Base-by-base conservation (phyloP, 1,140 invertebrate genomes). In the Zeugodacus cucurbitae region DNA sequence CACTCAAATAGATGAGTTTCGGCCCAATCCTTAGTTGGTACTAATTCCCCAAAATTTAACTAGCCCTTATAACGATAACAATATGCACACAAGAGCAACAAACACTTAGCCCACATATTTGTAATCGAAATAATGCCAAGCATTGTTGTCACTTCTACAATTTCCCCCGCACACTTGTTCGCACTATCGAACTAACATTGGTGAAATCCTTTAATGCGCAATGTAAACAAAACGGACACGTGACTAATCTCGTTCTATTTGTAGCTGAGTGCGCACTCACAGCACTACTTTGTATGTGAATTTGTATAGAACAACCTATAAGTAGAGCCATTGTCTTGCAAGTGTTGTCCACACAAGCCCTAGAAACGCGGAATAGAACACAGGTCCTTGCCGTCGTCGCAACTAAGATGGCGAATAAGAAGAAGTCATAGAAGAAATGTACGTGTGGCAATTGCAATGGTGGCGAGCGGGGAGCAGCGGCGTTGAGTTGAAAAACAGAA, bases 161-260 rank as follows among this genome's bases (percentile, higher is more conserved):
- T 82, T 82, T 37, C 58, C 58, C 58, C 26, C n/a, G n/a, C 17
- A 62, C n/a, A n/a, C n/a, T 82, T 37, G 26, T 48, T 82, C 41
- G 74, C 74, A 62, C 58, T 26, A 62, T 26, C 58, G 58, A 22
- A 62, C n/a, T 48, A 29, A 54, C 74, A 37, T 74, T 82, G n/a
- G 34, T 11, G 67, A 88, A 88, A 88, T 88, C 64, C 64, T 88
- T 88, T 82, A 78, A 88, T 88, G 67, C 87, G 64, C 41, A 88
- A 78, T 78, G 87, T 88, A 88, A 88, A 88, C 87, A 88, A 82
- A 78, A 57, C 87, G 34, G 41, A 67, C 87, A 88, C 87, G 87
- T 88, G 87, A 88, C 67, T 37, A 70, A 70, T 67, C 86, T 62
- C 8, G 22, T n/a, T n/a, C 57, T 86, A 41, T 87, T 64, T 58